Conservation (phyloP, 1,140 invertebrate genomes). For the Acyrthosiphon pisum region DNA sequence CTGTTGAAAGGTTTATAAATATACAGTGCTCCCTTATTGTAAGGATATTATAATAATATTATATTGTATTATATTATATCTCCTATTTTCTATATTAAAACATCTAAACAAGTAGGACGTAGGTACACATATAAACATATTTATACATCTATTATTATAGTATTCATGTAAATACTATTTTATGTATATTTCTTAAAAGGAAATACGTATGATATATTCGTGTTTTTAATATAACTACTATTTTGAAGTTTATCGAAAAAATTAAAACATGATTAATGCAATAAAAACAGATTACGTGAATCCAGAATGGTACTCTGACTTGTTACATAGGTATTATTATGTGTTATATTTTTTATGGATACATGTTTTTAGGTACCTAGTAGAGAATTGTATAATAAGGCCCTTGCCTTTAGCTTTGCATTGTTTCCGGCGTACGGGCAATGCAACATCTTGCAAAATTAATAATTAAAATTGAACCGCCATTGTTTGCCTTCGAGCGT, state of each 20-base stretch:
- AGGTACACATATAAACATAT: no score
- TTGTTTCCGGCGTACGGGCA: not conserved
- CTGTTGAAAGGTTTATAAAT: no score
- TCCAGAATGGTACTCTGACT: not conserved
- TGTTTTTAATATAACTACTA: not conserved
- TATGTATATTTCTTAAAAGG: not conserved
- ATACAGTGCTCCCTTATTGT: no score
- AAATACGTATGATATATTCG: not conserved
- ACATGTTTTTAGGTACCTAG: not conserved
- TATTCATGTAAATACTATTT: not conserved
- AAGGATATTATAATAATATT: no score
- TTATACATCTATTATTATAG: not conserved
- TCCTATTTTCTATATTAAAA: not conserved
- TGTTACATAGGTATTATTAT: not conserved
- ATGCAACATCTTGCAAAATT: conserved; percentile 38
- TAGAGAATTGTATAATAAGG: not conserved
- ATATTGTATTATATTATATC: no score
- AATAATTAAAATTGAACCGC: conserved; percentile 45
- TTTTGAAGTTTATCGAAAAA: not conserved
- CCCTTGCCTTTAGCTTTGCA: conserved; percentile 5
- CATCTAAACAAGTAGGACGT: not conserved
- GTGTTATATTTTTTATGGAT: not conserved
- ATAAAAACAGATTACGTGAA: not conserved
- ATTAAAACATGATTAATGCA: not conserved
- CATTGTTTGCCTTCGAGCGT: conserved; percentile 28